These are phyloP conservation scores for Fistularia commersonii DNA, from an alignment of 2,797 vertebrate genomes.

Conservation along the genomic window DNA sequence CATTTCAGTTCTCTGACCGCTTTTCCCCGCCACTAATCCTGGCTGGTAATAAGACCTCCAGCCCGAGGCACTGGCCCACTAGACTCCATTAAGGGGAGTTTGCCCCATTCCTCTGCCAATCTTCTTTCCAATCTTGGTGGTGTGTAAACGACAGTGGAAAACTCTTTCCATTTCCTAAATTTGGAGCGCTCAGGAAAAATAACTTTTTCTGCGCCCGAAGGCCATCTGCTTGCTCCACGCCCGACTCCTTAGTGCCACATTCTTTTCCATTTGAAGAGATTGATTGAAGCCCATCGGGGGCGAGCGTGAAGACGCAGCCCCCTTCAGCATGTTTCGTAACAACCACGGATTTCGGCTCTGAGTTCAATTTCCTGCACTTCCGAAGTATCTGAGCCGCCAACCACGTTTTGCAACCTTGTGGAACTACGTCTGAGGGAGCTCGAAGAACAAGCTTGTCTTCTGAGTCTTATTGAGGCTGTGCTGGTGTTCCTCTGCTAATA, in stretches of 20 bases:
- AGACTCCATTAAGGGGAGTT: constrained; percentile 6
- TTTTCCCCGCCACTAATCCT: constrained; percentile 33
- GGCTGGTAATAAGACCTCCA: constrained; percentile 31
- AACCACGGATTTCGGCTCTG: too few relatives aligned
- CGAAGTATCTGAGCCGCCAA: too few relatives aligned
- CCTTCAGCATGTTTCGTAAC: too few relatives aligned
- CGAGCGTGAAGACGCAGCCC: constrained; percentile 16
- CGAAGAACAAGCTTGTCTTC: too few relatives aligned
- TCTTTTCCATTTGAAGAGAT: constrained; percentile 36
- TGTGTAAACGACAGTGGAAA: constrained; percentile 46
- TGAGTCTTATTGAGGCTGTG: too few relatives aligned
- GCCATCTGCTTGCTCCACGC: constrained; percentile 25
- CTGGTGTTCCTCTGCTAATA: too few relatives aligned
- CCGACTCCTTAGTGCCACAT: constrained; percentile 33
- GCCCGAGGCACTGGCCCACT: constrained; percentile 37
- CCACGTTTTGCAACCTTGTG: too few relatives aligned
- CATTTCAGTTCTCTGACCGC: constrained; percentile 8
- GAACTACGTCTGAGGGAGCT: too few relatives aligned
- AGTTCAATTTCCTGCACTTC: too few relatives aligned
- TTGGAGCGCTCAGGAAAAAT: constrained; percentile 26
- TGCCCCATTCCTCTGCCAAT: constrained; percentile 28
- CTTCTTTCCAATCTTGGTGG: constrained; percentile 45
- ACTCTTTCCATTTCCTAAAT: constrained; percentile 55
- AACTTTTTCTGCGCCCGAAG: constrained; percentile 22
- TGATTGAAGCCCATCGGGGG: constrained; percentile 23